Percentiles rank a stretch among this genome's conserved stretches.
Evolutionary conservation across 2,888 invertebrate species (phyloP).

Genomic region (Macrophya alboannulata): DNA sequence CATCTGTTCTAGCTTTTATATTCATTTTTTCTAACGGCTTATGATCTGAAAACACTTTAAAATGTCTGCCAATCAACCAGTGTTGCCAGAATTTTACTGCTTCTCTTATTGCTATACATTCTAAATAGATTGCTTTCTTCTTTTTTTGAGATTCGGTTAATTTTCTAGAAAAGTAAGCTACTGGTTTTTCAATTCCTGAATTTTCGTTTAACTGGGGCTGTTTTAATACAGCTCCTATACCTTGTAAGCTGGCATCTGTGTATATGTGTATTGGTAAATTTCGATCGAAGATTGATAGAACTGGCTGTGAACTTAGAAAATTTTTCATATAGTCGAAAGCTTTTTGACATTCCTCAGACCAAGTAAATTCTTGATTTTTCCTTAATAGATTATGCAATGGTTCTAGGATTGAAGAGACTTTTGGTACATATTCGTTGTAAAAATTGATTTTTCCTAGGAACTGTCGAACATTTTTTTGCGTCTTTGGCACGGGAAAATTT

Average conservation of each 20-base stretch:
- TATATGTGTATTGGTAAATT: slow-evolving; percentile 65
- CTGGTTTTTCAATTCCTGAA: slow-evolving; percentile 63
- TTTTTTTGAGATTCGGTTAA: slow-evolving; percentile 57
- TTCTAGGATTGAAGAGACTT: slow-evolving; percentile 57
- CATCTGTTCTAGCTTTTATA: slow-evolving; percentile 65
- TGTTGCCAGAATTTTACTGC: slow-evolving; percentile 61
- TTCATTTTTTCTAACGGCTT: slow-evolving; percentile 66
- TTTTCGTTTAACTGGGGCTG: slow-evolving; percentile 62
- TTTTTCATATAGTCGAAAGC: slow-evolving; percentile 63
- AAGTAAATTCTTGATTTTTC: slow-evolving; percentile 63
- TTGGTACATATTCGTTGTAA: slow-evolving; percentile 59
- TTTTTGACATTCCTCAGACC: slow-evolving; percentile 64
- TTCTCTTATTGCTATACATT: slow-evolving; percentile 62
- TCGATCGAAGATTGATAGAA: slow-evolving; percentile 68
- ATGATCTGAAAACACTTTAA: slow-evolving; percentile 61
- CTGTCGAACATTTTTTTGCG: slow-evolving; percentile 56
- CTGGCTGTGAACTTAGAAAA: slow-evolving; percentile 65
- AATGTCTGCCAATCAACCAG: slow-evolving; percentile 58
- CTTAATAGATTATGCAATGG: slow-evolving; percentile 62
- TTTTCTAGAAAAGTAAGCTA: slow-evolving; percentile 51
- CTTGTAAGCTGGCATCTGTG: slow-evolving; percentile 68
- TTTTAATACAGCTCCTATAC: slow-evolving; percentile 66
- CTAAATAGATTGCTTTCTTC: slow-evolving; percentile 62
- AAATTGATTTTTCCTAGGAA: slow-evolving; percentile 58
- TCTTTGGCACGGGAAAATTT: slow-evolving; percentile 53